Evolutionary conservation across 2,888 invertebrate genomes (phyloP).

Genomic region (Nymphalis polychloros): DNA sequence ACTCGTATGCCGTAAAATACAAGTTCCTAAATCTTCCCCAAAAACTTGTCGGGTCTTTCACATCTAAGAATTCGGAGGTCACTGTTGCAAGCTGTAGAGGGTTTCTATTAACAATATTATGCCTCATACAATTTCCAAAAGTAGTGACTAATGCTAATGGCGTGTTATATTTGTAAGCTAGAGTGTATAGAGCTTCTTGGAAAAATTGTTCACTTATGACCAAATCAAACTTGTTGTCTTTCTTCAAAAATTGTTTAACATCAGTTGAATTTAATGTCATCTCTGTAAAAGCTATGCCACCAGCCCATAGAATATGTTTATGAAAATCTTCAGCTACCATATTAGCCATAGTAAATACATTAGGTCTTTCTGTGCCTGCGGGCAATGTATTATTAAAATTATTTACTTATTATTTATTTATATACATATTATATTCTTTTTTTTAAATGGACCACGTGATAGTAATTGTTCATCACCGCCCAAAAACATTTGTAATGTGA

Average conservation of each 20-base stretch:
- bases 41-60: constrained; percentile 78
- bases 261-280: constrained; percentile 58
- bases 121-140: constrained; percentile 70
- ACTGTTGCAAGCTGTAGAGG: constrained; percentile 68
- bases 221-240: constrained; percentile 68
- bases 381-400: constrained; percentile 27
- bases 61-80: constrained; percentile 61
- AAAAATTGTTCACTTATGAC: constrained; percentile 76
- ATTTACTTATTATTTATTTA: background rate
- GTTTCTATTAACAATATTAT: constrained; percentile 63
- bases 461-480: no score
- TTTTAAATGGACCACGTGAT: no score
- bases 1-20: constrained; percentile 67
- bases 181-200: constrained; percentile 67
- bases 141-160: constrained; percentile 68
- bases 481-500: no score
- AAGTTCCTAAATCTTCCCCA: constrained; percentile 75
- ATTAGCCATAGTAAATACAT: constrained; percentile 66
- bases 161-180: constrained; percentile 73
- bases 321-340: constrained; percentile 65
- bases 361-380: constrained; percentile 64
- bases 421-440: background rate
- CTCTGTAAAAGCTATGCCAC: constrained; percentile 64
- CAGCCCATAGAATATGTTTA: constrained; percentile 61
- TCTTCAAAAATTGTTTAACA: constrained; percentile 55